Evolutionary conservation across 2,888 invertebrate species (phyloP), one percentile per base, ranked within the genome.

Genomic region (Rhyacophila evoluta): DNA sequence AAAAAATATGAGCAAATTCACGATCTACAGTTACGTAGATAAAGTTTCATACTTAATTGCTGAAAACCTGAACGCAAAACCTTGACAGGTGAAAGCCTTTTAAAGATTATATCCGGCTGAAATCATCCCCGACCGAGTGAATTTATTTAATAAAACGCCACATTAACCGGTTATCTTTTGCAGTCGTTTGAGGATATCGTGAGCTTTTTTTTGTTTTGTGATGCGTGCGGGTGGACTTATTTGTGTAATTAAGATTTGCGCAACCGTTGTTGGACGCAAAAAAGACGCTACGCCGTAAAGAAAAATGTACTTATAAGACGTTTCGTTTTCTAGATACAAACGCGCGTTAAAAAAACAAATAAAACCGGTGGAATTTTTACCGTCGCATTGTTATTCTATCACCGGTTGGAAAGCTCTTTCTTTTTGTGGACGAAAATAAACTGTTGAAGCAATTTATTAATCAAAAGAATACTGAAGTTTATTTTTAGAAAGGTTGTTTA

Each of bases 181-280:
- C 10, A 55, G 55, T 55, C 19, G 10, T n/a, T n/a, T n/a, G 55
- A 55, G 25, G 55, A 55, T 8, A 55, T 55, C 15, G 15, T 55
- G 55, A 10, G 55, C 10, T 55, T 55, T 39, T 55, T 55, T 55
- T 12, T 8, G 55, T 33, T 33, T 33, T 10, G 55, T 19, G 55
- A 15, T 55, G 55, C 55, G 55, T 55, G 55, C 55, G 55, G 55
- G 25, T 10, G 55, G 6, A 19, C 55, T 55, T 15, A 55, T 55
- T 55, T 55, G 55, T 12, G 55, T 55, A 55, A 55, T 55, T 55
- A 55, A 55, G 55, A 55, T 55, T 55, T 55, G 55, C 55, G 55
- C 55, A 19, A 10, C 55, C 55, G 55, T 55, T 55, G 55, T 55
- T 55, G 55, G 55, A 55, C 55, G 55, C 55, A 19, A 55, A 55